Conservation (phyloP, 2,113 vertebrate species). For the Mandrillus leucophaeus region DNA sequence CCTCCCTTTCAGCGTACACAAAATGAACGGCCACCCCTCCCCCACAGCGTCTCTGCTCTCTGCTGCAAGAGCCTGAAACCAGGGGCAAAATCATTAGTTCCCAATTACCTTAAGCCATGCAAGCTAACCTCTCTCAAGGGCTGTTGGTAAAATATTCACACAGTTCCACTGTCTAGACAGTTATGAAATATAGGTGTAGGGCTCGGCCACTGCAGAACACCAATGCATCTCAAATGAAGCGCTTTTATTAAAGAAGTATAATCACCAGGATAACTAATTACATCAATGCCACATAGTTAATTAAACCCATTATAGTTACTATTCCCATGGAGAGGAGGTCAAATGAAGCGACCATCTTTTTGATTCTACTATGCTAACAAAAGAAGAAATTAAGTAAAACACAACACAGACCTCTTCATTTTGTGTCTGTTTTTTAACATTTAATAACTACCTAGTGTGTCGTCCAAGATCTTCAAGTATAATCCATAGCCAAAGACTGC, state of each 20-base stretch:
- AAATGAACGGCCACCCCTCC: slow-evolving; percentile 66
- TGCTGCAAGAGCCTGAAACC: slow-evolving; percentile 76
- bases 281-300: slow-evolving; percentile 88
- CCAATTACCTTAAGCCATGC: slow-evolving; percentile 82
- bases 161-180: slow-evolving; percentile 81
- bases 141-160: slow-evolving; percentile 81
- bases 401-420: slow-evolving; percentile 49
- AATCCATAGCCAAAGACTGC: slow-evolving; percentile 24
- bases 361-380: slow-evolving; percentile 79
- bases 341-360: slow-evolving; percentile 79
- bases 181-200: slow-evolving; percentile 84
- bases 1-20: slow-evolving; percentile 67
- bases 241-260: slow-evolving; percentile 87
- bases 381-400: slow-evolving; percentile 83
- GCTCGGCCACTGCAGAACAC: slow-evolving; percentile 69
- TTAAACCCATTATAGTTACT: slow-evolving; percentile 88
- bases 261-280: slow-evolving; percentile 87
- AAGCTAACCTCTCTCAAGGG: slow-evolving; percentile 84
- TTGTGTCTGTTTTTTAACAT: slow-evolving; percentile 49
- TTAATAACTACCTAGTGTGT: slow-evolving; percentile 54
- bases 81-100: slow-evolving; percentile 85
- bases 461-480: slow-evolving; percentile 60
- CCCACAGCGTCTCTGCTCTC: slow-evolving; percentile 65
- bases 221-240: slow-evolving; percentile 85
- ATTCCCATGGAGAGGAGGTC: slow-evolving; percentile 83